Percentiles rank a stretch among this genome's conserved stretches.
Evolutionary conservation across 1,140 invertebrate genomes (phyloP).

Genomic region (Drosophila melanica): DNA sequence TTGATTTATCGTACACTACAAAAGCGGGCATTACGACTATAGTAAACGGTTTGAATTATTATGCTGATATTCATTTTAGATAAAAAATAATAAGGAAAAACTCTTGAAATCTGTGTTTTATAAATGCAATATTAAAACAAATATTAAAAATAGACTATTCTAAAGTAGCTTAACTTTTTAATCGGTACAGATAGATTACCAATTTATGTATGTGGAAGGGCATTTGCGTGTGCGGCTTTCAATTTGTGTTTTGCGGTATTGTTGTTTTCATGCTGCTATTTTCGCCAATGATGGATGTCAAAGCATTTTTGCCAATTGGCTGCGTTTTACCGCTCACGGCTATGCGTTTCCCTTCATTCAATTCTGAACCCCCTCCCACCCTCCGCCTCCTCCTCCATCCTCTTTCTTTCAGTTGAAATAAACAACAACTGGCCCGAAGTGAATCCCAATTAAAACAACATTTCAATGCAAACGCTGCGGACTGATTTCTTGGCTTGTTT

Average conservation of each 20-base stretch:
- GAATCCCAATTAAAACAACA: constrained; percentile 22
- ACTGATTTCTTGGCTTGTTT: constrained; percentile 36
- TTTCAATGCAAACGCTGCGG: constrained; percentile 8
- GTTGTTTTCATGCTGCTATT: constrained; percentile 3
- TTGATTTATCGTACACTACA: neutral
- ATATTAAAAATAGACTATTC: too few relatives aligned
- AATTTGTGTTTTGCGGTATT: constrained; percentile 19
- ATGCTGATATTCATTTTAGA: too few relatives aligned
- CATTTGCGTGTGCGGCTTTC: constrained; percentile 25
- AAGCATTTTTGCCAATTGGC: constrained; percentile 42
- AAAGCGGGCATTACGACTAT: neutral
- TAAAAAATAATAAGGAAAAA: too few relatives aligned
- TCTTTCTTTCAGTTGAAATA: neutral
- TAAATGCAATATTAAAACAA: too few relatives aligned
- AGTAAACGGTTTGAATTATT: neutral
- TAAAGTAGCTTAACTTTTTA: too few relatives aligned
- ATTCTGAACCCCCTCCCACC: too few relatives aligned
- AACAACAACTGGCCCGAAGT: constrained; percentile 12
- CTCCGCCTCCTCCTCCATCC: too few relatives aligned
- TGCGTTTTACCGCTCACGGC: constrained; percentile 9
- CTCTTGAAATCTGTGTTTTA: too few relatives aligned
- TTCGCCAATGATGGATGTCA: constrained; percentile 20
- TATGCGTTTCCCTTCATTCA: neutral
- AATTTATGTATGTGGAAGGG: too few relatives aligned
- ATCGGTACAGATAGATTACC: too few relatives aligned